These are phyloP conservation scores for Petrophora chlorosata DNA, from an alignment of 2,888 invertebrate genomes.

Conservation along the genomic window DNA sequence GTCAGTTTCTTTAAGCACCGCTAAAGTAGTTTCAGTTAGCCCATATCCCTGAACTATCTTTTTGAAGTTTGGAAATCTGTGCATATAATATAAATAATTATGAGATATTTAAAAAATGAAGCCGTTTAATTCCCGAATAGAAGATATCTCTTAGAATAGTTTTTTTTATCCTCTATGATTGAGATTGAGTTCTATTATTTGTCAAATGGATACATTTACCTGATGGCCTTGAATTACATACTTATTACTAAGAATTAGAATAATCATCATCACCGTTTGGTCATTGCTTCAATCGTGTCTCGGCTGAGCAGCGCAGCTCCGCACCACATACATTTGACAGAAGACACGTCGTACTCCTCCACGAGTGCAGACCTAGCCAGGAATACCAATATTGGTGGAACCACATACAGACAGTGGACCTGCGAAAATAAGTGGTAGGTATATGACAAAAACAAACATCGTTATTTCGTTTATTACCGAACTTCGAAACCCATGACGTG, in stretches of 20 bases:
- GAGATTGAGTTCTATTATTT: too few relatives aligned
- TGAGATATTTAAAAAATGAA: too few relatives aligned
- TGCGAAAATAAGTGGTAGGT: too few relatives aligned
- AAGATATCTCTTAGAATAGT: too few relatives aligned
- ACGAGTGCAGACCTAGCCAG: constrained; percentile 58
- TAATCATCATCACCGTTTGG: neutral
- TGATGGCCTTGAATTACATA: too few relatives aligned
- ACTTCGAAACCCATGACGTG: too few relatives aligned
- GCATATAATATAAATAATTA: too few relatives aligned
- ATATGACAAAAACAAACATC: too few relatives aligned
- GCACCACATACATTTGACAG: constrained; percentile 54
- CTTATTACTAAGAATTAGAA: neutral
- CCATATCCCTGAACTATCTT: constrained; percentile 65
- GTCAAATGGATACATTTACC: too few relatives aligned
- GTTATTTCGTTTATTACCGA: too few relatives aligned
- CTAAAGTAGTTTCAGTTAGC: constrained; percentile 64
- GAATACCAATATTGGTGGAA: constrained; percentile 64
- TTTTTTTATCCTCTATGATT: too few relatives aligned
- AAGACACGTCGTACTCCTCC: constrained; percentile 60
- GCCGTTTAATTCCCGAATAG: too few relatives aligned
- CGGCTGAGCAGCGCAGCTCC: constrained; percentile 63
- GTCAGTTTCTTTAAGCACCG: constrained; percentile 48
- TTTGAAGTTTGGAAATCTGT: constrained; percentile 58
- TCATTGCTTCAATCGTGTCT: constrained; percentile 43
- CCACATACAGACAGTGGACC: constrained; percentile 55